A percentile compares a stretch with the other conserved stretches of the same genome.
Conservation (phyloP, 2,888 invertebrate species). For the Clitarchus hookeri region DNA sequence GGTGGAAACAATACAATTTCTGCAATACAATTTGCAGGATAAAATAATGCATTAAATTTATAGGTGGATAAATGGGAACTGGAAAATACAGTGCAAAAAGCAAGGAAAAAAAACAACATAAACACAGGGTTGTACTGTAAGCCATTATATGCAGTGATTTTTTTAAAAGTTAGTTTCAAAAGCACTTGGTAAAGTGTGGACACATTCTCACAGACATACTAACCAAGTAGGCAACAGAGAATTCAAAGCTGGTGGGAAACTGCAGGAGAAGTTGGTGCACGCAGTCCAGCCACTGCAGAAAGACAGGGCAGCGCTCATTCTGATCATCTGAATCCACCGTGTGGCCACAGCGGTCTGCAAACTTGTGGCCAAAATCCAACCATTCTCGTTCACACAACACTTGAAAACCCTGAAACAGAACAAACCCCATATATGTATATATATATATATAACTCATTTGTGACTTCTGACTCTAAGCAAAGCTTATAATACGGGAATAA, state of each 20-base stretch:
- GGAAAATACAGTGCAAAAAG: no score
- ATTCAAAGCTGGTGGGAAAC: constrained; percentile 94
- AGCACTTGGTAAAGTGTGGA: no score
- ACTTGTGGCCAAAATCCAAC: constrained; percentile 98
- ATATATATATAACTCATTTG: neutral
- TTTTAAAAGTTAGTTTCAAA: no score
- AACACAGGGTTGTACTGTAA: no score
- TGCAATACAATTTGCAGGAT: no score
- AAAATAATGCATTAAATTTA: no score
- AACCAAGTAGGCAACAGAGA: constrained; percentile 91
- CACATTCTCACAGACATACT: constrained; percentile 48
- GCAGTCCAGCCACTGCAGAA: constrained; percentile 97
- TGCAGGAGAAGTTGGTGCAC: constrained; percentile 89
- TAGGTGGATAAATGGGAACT: no score
- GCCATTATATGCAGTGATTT: no score
- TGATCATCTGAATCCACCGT: constrained; percentile 79
- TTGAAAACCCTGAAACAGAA: constrained; percentile 79
- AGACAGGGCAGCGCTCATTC: constrained; percentile 97
- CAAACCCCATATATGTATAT: constrained; percentile 24
- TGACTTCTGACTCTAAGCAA: constrained; percentile 10
- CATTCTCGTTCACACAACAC: constrained; percentile 93
- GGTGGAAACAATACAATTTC: no score
- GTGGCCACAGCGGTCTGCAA: constrained; percentile 89
- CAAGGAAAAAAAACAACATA: no score
- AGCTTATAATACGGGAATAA: constrained; percentile 19